phyloP scores from a whole-genome alignment of 30 jellyfish, hydroid and myxozoan genomes.

The Aurelia aurita complex sp. Pacific region DNA sequence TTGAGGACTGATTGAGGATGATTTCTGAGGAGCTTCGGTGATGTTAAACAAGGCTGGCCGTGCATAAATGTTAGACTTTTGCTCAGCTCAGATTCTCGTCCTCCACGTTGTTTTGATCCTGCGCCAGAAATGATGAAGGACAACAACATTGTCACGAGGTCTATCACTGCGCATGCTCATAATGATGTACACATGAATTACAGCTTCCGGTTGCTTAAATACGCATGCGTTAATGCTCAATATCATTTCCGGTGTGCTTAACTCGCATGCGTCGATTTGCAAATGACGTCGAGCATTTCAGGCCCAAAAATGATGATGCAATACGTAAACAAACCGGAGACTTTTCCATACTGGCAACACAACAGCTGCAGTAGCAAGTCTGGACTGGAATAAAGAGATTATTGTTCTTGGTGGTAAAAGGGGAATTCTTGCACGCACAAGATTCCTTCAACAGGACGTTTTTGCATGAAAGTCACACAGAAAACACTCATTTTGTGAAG shows the following conservation, averaged over 20 bases:
- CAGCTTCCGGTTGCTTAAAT: neutral
- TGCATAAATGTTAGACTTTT: conserved; percentile 12
- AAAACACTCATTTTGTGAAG: too few species aligned
- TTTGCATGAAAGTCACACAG: too few species aligned
- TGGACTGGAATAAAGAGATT: too few species aligned
- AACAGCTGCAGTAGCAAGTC: too few species aligned
- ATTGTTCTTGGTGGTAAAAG: too few species aligned
- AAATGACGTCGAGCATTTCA: neutral
- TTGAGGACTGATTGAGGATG: neutral
- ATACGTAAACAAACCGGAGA: conserved; percentile 1
- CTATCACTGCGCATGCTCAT: conserved; percentile 53
- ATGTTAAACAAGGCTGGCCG: conserved; percentile 1
- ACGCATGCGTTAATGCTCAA: neutral
- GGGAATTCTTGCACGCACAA: too few species aligned
- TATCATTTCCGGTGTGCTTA: conserved; percentile 1
- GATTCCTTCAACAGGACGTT: too few species aligned
- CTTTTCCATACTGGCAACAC: too few species aligned
- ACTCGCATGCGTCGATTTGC: conserved; percentile 16
- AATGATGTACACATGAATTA: neutral
- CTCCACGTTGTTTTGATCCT: conserved; percentile 54
- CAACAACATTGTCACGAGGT: conserved; percentile 75
- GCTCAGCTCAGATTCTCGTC: conserved; percentile 16
- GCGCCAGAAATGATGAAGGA: conserved; percentile 28
- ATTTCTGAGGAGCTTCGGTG: conserved; percentile 4
- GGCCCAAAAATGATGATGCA: conserved; percentile 15